These are phyloP conservation scores for Cepphus grylle DNA, from an alignment of 2,113 vertebrate species.

Conservation along the genomic window DNA sequence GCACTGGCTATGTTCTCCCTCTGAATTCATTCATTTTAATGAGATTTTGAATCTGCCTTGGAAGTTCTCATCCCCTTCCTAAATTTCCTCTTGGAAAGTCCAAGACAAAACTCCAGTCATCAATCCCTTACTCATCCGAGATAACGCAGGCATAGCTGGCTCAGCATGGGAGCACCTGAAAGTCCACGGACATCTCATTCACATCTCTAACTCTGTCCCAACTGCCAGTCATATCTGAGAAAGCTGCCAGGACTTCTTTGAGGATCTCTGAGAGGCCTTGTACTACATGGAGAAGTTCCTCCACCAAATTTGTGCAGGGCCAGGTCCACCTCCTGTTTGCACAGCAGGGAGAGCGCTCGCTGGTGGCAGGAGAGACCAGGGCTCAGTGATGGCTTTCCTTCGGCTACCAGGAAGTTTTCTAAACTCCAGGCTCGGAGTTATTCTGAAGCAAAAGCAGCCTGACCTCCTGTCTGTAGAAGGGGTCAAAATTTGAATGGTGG, in stretches of 20 bases:
- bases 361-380: background rate
- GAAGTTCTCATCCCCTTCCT: background rate
- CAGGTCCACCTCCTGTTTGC: background rate
- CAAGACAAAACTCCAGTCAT: background rate
- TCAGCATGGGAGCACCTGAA: background rate
- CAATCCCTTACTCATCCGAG: background rate
- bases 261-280: background rate
- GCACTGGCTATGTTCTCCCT: background rate
- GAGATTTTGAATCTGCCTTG: background rate
- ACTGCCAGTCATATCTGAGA: background rate
- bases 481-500: background rate
- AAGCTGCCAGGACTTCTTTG: background rate
- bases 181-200: background rate
- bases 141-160: background rate
- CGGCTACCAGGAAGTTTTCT: background rate
- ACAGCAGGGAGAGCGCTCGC: background rate
- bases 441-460: background rate
- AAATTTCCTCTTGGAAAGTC: background rate
- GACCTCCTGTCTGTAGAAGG: background rate
- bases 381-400: background rate
- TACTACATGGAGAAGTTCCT: background rate
- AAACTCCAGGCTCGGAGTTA: background rate
- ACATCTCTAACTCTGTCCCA: background rate
- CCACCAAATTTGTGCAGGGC: background rate
- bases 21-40: background rate